These are phyloP conservation scores for Drosophila meridiana DNA, from an alignment of 2,888 invertebrate genomes.

Conservation along the genomic window DNA sequence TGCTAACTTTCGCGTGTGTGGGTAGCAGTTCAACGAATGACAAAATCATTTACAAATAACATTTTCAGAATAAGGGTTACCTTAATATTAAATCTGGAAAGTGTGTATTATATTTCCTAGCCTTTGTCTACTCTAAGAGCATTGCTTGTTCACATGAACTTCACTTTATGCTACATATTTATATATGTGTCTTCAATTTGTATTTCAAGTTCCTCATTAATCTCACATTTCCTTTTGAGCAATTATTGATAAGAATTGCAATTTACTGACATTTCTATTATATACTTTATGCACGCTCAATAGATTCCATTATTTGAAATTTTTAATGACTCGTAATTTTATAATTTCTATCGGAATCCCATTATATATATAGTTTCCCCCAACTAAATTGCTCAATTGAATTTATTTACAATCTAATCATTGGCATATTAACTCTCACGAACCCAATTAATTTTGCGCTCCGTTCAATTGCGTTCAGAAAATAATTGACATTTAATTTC, in stretches of 20 bases:
- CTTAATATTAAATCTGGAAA: background rate
- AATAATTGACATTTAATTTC: constrained; percentile 3
- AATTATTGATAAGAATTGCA: background rate
- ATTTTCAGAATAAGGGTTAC: background rate
- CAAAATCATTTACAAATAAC: constrained; percentile 11
- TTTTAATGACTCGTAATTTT: background rate
- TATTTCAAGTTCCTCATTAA: background rate
- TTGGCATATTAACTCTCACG: constrained; percentile 42
- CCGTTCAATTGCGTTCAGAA: constrained; percentile 12
- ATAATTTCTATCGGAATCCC: background rate
- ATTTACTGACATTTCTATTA: background rate
- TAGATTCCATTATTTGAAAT: background rate
- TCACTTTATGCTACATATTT: background rate
- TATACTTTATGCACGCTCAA: background rate
- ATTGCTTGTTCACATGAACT: background rate
- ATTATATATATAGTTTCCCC: constrained; percentile 5
- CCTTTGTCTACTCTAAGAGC: background rate
- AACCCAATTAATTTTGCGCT: constrained; percentile 43
- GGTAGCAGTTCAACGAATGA: constrained; percentile 7
- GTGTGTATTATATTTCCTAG: background rate
- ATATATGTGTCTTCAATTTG: background rate
- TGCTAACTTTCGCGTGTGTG: constrained; percentile 19
- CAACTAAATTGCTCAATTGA: constrained; percentile 22
- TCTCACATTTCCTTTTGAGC: background rate
- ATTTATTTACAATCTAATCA: constrained; percentile 35